A percentile compares a stretch with the other conserved stretches of the same genome.
phyloP scores from a whole-genome alignment of 1,140 invertebrate species.

The Elymnias hypermnestra region DNA sequence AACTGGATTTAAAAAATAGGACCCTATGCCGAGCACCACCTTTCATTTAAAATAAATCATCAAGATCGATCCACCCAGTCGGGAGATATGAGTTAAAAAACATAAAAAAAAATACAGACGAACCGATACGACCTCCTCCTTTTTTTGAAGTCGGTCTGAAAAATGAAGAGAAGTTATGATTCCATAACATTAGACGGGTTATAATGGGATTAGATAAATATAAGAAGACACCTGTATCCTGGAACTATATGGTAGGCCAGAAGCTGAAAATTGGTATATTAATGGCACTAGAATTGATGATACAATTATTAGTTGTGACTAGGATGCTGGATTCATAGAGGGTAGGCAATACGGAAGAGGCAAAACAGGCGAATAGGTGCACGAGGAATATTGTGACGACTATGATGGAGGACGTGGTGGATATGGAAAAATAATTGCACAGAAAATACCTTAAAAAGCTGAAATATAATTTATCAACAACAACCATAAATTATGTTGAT shows the following conservation, averaged over 20 bases:
- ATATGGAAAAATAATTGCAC: slow-evolving; percentile 95
- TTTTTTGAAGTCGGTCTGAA: too few relatives aligned
- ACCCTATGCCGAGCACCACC: too few relatives aligned
- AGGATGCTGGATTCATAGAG: slow-evolving; percentile 99
- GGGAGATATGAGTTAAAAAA: too few relatives aligned
- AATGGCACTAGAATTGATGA: slow-evolving; percentile 99
- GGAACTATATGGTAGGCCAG: slow-evolving; percentile 93
- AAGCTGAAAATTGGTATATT: slow-evolving; percentile 95
- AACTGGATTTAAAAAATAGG: too few relatives aligned
- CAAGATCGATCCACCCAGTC: too few relatives aligned
- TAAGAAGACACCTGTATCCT: slow-evolving; percentile 99
- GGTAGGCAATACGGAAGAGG: slow-evolving; percentile 98
- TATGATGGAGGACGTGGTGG: slow-evolving; percentile 97
- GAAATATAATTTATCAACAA: slow-evolving; percentile 20
- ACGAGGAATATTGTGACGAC: slow-evolving; percentile 98
- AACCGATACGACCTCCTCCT: too few relatives aligned
- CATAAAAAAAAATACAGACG: too few relatives aligned
- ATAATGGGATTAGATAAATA: slow-evolving; percentile 99
- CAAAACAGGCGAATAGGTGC: slow-evolving; percentile 98
- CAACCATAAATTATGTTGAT: neutral
- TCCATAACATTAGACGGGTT: slow-evolving; percentile 90
- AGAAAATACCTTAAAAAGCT: slow-evolving; percentile 80
- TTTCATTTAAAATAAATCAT: too few relatives aligned
- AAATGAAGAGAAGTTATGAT: slow-evolving; percentile 62
- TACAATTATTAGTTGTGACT: slow-evolving; percentile 97